Evolutionary conservation across 2,888 invertebrate genomes (phyloP).

Genomic region (Drosophila meridiana): DNA sequence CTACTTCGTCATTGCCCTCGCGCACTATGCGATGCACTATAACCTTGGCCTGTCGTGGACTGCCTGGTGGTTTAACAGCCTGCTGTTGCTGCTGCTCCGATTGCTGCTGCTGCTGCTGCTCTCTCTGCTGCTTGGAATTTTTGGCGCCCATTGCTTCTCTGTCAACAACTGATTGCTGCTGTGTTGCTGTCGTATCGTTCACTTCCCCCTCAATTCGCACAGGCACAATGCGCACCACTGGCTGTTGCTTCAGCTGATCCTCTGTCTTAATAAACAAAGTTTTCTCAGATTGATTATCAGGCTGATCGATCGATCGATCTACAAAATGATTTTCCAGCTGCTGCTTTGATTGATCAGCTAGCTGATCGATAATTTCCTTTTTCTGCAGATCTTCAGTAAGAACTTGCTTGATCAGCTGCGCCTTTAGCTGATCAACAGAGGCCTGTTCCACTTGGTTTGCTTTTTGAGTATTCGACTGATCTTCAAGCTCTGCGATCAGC

Average conservation of each 20-base stretch:
- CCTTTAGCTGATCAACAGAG: background rate
- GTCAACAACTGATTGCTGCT: slow-evolving; percentile 1
- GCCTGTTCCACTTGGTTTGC: background rate
- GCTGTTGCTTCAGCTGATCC: slow-evolving; percentile 4
- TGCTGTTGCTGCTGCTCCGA: slow-evolving; percentile 36
- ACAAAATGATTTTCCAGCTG: background rate
- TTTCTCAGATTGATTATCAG: slow-evolving; percentile 1
- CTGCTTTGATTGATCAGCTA: background rate
- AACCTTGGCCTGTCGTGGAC: slow-evolving; percentile 71
- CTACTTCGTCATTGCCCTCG: slow-evolving; percentile 9
- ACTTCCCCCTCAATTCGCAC: slow-evolving; percentile 27
- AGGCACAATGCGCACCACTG: slow-evolving; percentile 27
- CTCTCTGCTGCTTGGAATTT: slow-evolving; percentile 54
- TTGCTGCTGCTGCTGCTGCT: slow-evolving; percentile 47
- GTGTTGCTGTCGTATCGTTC: background rate
- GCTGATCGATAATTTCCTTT: background rate
- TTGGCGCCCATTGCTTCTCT: slow-evolving; percentile 65
- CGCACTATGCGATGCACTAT: slow-evolving; percentile 74
- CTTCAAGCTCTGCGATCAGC: background rate
- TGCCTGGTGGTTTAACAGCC: slow-evolving; percentile 55
- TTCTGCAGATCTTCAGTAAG: background rate
- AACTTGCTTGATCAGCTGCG: background rate
- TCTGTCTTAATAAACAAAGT: background rate
- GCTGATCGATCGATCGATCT: slow-evolving; percentile 2
- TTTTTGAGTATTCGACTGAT: background rate